phyloP scores from a whole-genome alignment of 1,140 invertebrate genomes.

The Colletes latitarsis region DNA sequence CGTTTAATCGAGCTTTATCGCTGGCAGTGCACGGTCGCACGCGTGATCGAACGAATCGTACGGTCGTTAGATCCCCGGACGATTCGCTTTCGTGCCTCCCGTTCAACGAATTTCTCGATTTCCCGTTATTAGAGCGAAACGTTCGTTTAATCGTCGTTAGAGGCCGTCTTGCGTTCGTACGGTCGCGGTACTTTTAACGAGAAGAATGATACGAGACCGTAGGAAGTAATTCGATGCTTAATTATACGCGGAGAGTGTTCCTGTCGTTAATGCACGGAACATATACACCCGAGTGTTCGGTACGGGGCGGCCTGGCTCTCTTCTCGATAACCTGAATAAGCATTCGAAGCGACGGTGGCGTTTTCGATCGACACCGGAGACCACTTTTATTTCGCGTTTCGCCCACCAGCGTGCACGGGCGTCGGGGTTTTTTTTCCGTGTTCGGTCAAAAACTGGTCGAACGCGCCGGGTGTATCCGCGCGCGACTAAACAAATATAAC shows the following conservation, averaged over 20 bases:
- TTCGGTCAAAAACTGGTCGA: conserved; percentile 44
- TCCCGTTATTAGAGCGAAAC: conserved; percentile 46
- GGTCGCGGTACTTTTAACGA: not conserved
- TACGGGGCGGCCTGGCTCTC: not conserved
- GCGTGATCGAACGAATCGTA: conserved; percentile 36
- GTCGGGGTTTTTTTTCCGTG: conserved; percentile 18
- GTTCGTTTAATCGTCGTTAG: conserved; percentile 27
- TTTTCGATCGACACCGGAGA: not conserved
- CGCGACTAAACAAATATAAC: conserved; percentile 58
- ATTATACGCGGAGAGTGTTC: not conserved
- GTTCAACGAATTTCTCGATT: conserved; percentile 44
- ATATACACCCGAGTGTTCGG: not conserved
- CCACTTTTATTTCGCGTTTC: conserved; percentile 20
- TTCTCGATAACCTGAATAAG: conserved; percentile 21
- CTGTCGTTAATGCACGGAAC: not conserved
- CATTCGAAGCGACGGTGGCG: conserved; percentile 12
- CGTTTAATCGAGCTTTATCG: conserved; percentile 33
- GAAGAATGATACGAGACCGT: conserved; percentile 2
- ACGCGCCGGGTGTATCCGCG: conserved; percentile 15
- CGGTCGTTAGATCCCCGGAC: conserved; percentile 25
- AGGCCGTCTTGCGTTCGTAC: not conserved
- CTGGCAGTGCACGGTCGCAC: conserved; percentile 13
- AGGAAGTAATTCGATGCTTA: conserved; percentile 29
- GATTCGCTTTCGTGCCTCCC: conserved; percentile 40
- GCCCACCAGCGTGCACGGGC: not conserved